These are phyloP conservation scores for Fistularia tabacaria DNA, from an alignment of 2,797 vertebrate genomes.

Conservation along the genomic window DNA sequence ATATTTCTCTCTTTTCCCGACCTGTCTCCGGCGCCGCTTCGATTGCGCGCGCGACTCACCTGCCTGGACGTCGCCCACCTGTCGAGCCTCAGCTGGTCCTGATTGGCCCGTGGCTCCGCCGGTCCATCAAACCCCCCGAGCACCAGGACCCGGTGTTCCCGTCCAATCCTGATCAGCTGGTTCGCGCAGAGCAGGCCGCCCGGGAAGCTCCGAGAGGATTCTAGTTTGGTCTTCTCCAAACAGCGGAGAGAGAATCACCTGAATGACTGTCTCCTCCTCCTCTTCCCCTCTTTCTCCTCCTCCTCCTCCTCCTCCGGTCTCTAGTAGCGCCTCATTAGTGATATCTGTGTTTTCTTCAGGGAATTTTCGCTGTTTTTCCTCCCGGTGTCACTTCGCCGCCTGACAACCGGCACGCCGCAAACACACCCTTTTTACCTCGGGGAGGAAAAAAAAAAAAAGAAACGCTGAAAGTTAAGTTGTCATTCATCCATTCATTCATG, in stretches of 20 bases:
- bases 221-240: neutral
- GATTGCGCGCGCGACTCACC: too few species aligned
- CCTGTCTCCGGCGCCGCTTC: neutral
- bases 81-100: neutral
- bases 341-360: constrained; percentile 21
- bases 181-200: too few species aligned
- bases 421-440: neutral
- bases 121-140: neutral
- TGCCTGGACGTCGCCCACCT: too few species aligned
- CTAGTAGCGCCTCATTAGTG: constrained; percentile 42
- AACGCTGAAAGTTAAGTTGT: neutral
- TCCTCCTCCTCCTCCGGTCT: neutral
- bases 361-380: constrained; percentile 34
- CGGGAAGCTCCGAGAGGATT: too few species aligned
- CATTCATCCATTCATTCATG: too few species aligned
- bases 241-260: constrained; percentile 24
- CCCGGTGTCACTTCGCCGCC: constrained; percentile 38
- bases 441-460: neutral
- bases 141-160: too few species aligned
- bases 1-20: too few species aligned
- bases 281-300: neutral
- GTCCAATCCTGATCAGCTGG: too few species aligned
- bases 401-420: constrained; percentile 33
- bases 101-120: neutral
- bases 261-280: neutral